phyloP scores from a whole-genome alignment of 2,113 vertebrate species.

The Siphamia tubifer region DNA sequence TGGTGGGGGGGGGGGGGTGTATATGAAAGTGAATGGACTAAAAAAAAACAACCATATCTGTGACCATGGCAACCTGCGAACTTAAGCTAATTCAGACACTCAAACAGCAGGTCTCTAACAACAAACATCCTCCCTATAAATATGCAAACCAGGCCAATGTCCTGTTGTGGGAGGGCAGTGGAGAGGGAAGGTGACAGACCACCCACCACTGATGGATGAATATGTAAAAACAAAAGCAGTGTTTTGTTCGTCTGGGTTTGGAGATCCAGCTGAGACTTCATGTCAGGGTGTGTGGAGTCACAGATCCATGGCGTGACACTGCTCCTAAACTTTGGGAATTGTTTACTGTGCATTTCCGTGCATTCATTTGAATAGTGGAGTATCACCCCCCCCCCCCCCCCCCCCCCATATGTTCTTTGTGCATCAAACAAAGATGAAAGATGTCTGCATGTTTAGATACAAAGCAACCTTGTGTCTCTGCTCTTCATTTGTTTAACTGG shows the following conservation, averaged over 20 bases:
- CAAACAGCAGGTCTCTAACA: conserved; percentile 70
- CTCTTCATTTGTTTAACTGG: not conserved
- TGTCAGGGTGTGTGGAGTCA: conserved; percentile 50
- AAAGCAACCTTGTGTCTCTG: not conserved
- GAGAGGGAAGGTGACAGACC: conserved; percentile 54
- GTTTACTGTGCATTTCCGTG: conserved; percentile 38
- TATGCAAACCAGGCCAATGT: conserved; percentile 71
- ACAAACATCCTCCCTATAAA: conserved; percentile 77
- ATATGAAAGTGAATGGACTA: conserved; percentile 42
- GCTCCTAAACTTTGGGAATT: conserved; percentile 38
- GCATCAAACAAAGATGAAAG: not conserved
- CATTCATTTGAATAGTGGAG: conserved; percentile 23
- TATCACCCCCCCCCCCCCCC: conserved; percentile 20
- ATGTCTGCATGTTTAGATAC: not conserved
- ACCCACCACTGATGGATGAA: conserved; percentile 53
- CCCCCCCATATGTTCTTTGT: conserved; percentile 17
- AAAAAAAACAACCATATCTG: conserved; percentile 74
- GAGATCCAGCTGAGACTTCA: conserved; percentile 13
- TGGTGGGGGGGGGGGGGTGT: not conserved
- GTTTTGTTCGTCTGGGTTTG: not conserved
- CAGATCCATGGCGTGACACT: conserved; percentile 26
- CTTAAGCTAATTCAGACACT: conserved; percentile 71
- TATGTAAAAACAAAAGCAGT: not conserved
- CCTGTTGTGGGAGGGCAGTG: conserved; percentile 49
- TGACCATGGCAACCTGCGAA: conserved; percentile 69